Base-by-base conservation (phyloP, 1,140 invertebrate species). In the Aphis craccivora region DNA sequence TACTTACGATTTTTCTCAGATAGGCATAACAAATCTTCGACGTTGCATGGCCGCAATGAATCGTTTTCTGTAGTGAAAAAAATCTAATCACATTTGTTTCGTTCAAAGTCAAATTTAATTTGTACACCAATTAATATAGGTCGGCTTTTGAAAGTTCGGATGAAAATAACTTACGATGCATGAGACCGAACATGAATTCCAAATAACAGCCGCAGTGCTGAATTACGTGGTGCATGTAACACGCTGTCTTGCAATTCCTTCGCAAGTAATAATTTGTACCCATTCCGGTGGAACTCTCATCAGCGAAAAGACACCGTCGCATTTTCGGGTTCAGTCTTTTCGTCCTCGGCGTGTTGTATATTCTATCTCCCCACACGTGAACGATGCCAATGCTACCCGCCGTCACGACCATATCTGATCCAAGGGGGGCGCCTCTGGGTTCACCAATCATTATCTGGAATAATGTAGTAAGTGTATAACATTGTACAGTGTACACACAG, bases 161-260 rank as follows among this genome's bases (percentile, higher is more conserved):
- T 4, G 30, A 18, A 14, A 4, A 14, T 30, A 11, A 53, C 55
- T 83, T 55, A 88, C 84, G 45, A 11, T 18, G 30, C 88, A 87
- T 81, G 23, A 76, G 84, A 5, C 86, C 84, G 45, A 95, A 94
- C 88, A 94, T 93, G 91, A 95, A 95, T 84, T 94, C 94, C 0
- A 94, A 94, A 48, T 94, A 94, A 94, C 95, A 95, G 53, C 94
- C 94, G 93, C 95, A 95, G 45, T 94, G 94, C 25, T 94, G 51
- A 0, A 93, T 43, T 8, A 94, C 81, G 45, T 94, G 94, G 48
- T 94, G 83, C 87, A 93, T 93, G 55, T 93, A 93, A 90, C 95
- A 95, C 81, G 94, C 94, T 2, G 93, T 87, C 43, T 94, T 93
- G 86, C 95, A 95, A 94, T 94, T 95, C 2, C 93, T 60, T 11